Percentiles rank a stretch among this genome's conserved stretches.
phyloP scores from a whole-genome alignment of 2,888 invertebrate species.

The Erebia palarica region DNA sequence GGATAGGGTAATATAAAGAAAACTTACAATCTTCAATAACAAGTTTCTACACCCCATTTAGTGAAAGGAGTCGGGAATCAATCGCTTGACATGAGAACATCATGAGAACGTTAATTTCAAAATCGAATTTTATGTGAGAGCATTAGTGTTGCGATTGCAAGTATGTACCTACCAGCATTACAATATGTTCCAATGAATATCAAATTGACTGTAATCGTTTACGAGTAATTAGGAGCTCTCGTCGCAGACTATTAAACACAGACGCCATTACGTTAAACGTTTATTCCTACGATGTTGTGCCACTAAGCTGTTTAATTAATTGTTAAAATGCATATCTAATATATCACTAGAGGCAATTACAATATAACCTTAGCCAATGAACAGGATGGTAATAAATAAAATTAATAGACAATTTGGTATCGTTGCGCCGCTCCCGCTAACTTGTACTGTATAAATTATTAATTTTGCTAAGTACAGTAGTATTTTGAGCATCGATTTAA shows the following conservation, averaged over 20 bases:
- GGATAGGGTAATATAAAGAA: too few relatives aligned
- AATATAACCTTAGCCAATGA: slow-evolving; percentile 19
- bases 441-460: neutral
- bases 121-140: too few relatives aligned
- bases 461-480: neutral
- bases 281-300: slow-evolving; percentile 55
- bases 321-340: slow-evolving; percentile 42
- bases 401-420: neutral
- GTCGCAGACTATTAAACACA: slow-evolving; percentile 69
- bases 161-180: neutral
- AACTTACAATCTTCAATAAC: too few relatives aligned
- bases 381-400: neutral
- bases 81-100: too few relatives aligned
- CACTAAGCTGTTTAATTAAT: slow-evolving; percentile 58
- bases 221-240: slow-evolving; percentile 63
- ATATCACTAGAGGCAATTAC: slow-evolving; percentile 37
- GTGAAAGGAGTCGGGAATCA: too few relatives aligned
- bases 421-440: neutral
- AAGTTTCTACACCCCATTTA: too few relatives aligned
- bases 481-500: neutral
- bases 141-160: neutral
- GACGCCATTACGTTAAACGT: slow-evolving; percentile 57
- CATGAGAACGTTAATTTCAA: too few relatives aligned
- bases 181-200: slow-evolving; percentile 30
- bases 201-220: slow-evolving; percentile 42